Conservation (phyloP, 2,113 vertebrate genomes). For the Entelurus aequoreus region DNA sequence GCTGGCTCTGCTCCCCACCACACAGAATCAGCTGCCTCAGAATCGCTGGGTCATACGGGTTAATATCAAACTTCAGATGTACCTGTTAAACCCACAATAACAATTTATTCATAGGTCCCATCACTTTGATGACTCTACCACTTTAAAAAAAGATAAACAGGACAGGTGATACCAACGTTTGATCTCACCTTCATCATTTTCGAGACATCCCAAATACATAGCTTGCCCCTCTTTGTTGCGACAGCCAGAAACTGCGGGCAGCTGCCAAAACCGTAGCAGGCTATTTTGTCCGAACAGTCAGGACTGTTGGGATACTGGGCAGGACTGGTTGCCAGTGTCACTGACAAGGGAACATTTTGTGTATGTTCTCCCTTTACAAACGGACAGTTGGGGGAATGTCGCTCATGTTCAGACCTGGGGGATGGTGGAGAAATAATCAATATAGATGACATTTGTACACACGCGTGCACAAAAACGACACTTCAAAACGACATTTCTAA, state of each 20-base stretch:
- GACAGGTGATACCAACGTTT: accelerated
- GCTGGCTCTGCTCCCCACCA: slow-evolving; percentile 81
- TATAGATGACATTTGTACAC: neutral
- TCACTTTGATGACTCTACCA: neutral
- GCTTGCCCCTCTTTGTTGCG: slow-evolving; percentile 94
- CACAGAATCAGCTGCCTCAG: slow-evolving; percentile 87
- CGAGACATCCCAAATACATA: slow-evolving; percentile 98
- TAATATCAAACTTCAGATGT: slow-evolving; percentile 97
- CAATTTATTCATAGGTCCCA: neutral
- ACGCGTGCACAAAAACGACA: neutral
- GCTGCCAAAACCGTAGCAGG: slow-evolving; percentile 95
- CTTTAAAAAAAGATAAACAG: neutral
- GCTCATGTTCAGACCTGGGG: slow-evolving; percentile 94
- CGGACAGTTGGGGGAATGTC: slow-evolving; percentile 97
- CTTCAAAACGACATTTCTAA: neutral
- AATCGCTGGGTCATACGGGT: slow-evolving; percentile 93
- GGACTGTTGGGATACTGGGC: slow-evolving; percentile 91
- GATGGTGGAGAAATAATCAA: neutral
- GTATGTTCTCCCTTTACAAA: slow-evolving; percentile 99
- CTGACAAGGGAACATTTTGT: slow-evolving; percentile 95
- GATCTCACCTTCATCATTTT: slow-evolving; percentile 95
- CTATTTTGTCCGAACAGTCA: slow-evolving; percentile 90
- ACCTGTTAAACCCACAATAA: slow-evolving; percentile 72
- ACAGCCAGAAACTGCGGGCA: slow-evolving; percentile 96
- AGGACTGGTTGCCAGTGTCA: slow-evolving; percentile 94